phyloP scores from a whole-genome alignment of 2,888 invertebrate genomes.

The Pammene fasciana region DNA sequence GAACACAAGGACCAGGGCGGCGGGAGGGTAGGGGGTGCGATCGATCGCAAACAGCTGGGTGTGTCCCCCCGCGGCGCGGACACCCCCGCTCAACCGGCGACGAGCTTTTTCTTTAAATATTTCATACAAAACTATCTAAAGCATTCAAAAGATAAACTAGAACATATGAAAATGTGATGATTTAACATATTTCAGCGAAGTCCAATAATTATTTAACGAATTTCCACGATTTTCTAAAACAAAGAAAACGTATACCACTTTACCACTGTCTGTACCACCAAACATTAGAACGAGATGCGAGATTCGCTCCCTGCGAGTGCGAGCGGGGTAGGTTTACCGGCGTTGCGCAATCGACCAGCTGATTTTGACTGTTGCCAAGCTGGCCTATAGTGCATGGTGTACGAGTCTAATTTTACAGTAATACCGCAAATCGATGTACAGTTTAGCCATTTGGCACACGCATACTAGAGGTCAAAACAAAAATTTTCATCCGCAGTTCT shows the following conservation, averaged over 20 bases:
- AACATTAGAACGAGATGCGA: slow-evolving; percentile 20
- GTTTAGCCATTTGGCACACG: too few species aligned
- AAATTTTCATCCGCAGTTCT: too few species aligned
- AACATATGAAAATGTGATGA: background rate
- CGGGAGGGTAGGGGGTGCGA: slow-evolving; percentile 11
- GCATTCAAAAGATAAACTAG: background rate
- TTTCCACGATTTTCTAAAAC: slow-evolving; percentile 14
- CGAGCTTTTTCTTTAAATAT: background rate
- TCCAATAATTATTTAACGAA: background rate
- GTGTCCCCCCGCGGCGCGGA: slow-evolving; percentile 27
- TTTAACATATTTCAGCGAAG: background rate
- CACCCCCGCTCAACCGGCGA: slow-evolving; percentile 31
- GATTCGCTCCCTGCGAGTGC: background rate
- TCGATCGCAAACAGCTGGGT: slow-evolving; percentile 36
- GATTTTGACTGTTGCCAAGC: slow-evolving; percentile 42
- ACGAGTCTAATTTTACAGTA: too few species aligned
- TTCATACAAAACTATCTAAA: slow-evolving; percentile 13
- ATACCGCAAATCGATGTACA: too few species aligned
- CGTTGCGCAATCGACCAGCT: slow-evolving; percentile 39
- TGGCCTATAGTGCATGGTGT: too few species aligned
- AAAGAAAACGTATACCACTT: too few species aligned
- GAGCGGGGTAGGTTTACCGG: slow-evolving; percentile 35
- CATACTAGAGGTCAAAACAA: too few species aligned
- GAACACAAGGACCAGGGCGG: slow-evolving; percentile 47
- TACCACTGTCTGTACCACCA: slow-evolving; percentile 29